Evolutionary conservation across 2,888 invertebrate species (phyloP), one percentile per base, ranked within the genome.

Genomic region (Pollenia amentaria): DNA sequence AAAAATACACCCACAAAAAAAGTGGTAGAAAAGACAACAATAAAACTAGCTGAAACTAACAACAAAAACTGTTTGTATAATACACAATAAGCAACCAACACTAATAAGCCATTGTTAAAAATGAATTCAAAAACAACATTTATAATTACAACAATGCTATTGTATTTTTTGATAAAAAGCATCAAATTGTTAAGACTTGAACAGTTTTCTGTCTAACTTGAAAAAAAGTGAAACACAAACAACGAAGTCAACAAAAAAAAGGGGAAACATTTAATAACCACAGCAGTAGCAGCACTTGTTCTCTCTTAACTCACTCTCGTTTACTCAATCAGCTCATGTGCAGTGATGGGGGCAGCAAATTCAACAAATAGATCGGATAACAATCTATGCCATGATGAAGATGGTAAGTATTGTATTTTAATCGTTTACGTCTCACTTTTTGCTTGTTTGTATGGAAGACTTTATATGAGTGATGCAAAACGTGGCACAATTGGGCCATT

Each of bases 331-430:
- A 44, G 3, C 14, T 40, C 86, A 75, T 55, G 88, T 88, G 89
- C 89, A 91, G 89, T 88, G 8, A 92, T 90, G 88, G 93, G 93
- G 91, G 93, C 93, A 89, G 92, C 92, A 88, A 93, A 91, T 88
- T 90, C 92, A 87, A 93, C 93, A 90, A 91, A 92, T 89, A 91
- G 93, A 90, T 91, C 92, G 87, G 92, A 93, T 89, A 89, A 92
- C 87, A 91, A 90, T 91, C 90, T 92, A 88, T 91, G 92, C 86
- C 91, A 90, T 88, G 93, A 93, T 90, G 93, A 93, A 83, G 93
- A 93, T 87, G 93, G 93, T 93, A 87, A 93, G 93, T 89, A 40
- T 3, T n/a, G 12, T 57, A 18, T 51, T 38, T 40, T 46, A n/a
- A n/a, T 69, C 9, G 10, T 9, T 42, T 64, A 44, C 16, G 14